Percentiles rank a stretch among this genome's conserved stretches.
These are phyloP conservation scores for Drosophila anomelani DNA, from an alignment of 2,888 invertebrate genomes.

Conservation along the genomic window DNA sequence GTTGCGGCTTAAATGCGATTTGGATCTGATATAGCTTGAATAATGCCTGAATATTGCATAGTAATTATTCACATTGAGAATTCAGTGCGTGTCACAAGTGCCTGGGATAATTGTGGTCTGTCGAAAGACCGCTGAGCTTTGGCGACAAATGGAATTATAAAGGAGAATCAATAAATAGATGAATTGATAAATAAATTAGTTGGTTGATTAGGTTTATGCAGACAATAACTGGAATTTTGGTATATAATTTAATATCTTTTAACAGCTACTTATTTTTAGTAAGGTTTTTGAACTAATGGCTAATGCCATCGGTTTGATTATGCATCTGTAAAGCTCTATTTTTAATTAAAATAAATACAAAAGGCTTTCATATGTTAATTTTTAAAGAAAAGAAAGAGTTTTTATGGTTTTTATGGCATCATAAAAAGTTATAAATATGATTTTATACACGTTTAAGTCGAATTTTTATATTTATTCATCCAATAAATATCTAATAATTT, in stretches of 20 bases:
- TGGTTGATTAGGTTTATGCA: not conserved
- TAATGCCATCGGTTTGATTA: not conserved
- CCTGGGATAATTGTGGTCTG: slow-evolving; percentile 19
- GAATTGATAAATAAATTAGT: not conserved
- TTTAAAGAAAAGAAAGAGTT: not conserved
- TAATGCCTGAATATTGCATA: slow-evolving; percentile 13
- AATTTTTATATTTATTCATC: not conserved
- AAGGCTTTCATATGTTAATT: not conserved
- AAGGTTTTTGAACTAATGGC: not conserved
- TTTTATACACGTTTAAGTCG: too few species aligned
- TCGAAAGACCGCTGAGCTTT: slow-evolving; percentile 20
- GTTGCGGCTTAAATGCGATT: slow-evolving; percentile 14
- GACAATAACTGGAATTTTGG: not conserved
- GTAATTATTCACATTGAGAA: slow-evolving; percentile 40
- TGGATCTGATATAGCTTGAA: slow-evolving; percentile 29
- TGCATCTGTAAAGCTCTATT: not conserved
- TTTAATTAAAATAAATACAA: not conserved
- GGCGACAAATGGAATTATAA: slow-evolving; percentile 15
- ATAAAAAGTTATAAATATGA: not conserved
- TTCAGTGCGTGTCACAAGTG: slow-evolving; percentile 29
- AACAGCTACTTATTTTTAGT: not conserved
- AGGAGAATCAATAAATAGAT: not conserved
- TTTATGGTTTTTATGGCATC: not conserved
- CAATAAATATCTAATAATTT: not conserved
- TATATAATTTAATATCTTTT: not conserved